Conservation (phyloP, 2,797 vertebrate species). For the Sebastolobus altivelis region DNA sequence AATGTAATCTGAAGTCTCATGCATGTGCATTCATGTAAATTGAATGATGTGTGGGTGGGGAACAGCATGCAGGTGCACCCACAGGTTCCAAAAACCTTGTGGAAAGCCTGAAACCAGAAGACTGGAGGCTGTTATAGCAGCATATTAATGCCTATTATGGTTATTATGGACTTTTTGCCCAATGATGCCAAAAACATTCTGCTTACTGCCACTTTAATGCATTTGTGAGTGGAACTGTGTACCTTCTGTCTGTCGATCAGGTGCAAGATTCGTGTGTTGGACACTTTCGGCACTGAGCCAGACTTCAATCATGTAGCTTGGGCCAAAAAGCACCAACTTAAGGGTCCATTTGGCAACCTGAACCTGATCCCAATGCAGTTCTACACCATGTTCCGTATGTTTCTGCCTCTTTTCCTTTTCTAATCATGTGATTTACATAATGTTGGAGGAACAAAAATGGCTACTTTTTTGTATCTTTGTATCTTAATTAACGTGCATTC, state of each 20-base stretch:
- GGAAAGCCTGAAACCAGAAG: no score
- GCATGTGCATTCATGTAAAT: no score
- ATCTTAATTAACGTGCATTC: neutral
- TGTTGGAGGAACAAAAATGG: neutral
- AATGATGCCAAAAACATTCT: no score
- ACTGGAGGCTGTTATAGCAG: no score
- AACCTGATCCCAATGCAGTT: conserved; percentile 48
- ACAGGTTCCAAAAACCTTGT: no score
- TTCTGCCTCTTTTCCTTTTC: neutral
- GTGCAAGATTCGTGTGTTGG: conserved; percentile 53
- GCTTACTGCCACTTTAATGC: neutral
- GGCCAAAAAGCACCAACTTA: conserved; percentile 12
- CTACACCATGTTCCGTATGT: conserved; percentile 55
- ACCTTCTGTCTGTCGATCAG: conserved; percentile 14
- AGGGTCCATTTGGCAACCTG: conserved; percentile 14
- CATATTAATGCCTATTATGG: no score
- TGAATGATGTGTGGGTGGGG: no score
- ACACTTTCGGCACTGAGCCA: conserved; percentile 50
- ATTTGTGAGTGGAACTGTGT: neutral
- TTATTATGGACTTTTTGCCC: no score
- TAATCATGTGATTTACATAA: neutral
- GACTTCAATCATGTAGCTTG: conserved; percentile 51
- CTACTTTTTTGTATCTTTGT: neutral
- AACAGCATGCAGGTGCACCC: no score
- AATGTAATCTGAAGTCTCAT: no score